A percentile compares a stretch with the other conserved stretches of the same genome.
Evolutionary conservation across 2,113 vertebrate genomes (phyloP).

Genomic region (Melanostigma gelatinosum): DNA sequence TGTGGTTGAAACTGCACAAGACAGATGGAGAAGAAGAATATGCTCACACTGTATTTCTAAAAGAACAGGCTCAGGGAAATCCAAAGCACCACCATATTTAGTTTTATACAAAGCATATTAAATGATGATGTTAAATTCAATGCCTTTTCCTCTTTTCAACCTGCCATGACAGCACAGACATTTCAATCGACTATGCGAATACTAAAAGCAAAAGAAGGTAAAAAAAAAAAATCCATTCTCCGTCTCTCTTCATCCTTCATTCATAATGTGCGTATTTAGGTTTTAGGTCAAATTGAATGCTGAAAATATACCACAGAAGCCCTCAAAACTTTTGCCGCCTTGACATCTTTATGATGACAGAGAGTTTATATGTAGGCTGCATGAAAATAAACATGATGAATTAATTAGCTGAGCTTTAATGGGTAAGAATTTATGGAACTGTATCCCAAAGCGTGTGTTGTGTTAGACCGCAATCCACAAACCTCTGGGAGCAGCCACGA

Average conservation of each 20-base stretch:
- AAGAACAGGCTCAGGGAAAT: constrained; percentile 37
- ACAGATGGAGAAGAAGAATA: constrained; percentile 59
- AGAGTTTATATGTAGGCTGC: constrained; percentile 35
- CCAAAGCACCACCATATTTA: constrained; percentile 37
- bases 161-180: constrained; percentile 10
- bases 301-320: constrained; percentile 33
- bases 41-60: constrained; percentile 26
- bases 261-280: constrained; percentile 50
- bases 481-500: constrained; percentile 41
- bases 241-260: constrained; percentile 56
- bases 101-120: constrained; percentile 44
- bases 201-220: constrained; percentile 12
- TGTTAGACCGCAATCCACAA: constrained; percentile 48
- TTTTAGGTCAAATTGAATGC: constrained; percentile 58
- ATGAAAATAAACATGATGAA: constrained; percentile 60
- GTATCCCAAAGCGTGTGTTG: constrained; percentile 25
- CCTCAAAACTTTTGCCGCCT: constrained; percentile 26
- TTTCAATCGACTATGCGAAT: constrained; percentile 27
- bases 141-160: constrained; percentile 34
- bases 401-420: constrained; percentile 61
- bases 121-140: constrained; percentile 49
- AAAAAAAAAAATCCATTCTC: constrained; percentile 25
- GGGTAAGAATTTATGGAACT: constrained; percentile 49
- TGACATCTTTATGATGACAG: constrained; percentile 53
- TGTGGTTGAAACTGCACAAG: constrained; percentile 63